Conservation (phyloP, 2,797 vertebrate species). For the Anguilla pacifica region DNA sequence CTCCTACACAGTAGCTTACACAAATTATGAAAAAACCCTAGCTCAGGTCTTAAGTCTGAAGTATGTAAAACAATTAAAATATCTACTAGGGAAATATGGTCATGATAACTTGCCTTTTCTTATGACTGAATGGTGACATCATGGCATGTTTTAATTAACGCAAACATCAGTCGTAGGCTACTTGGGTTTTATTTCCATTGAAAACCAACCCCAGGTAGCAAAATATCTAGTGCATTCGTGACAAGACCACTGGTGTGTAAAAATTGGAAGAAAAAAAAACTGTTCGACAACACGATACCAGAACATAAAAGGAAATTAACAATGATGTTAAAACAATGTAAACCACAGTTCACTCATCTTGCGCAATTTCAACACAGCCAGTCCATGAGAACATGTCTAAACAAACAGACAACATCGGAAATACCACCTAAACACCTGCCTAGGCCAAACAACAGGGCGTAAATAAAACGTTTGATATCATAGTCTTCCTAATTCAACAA, state of each 20-base stretch:
- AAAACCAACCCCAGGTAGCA: not conserved
- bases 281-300: not conserved
- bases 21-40: not conserved
- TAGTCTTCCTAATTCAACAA: not conserved
- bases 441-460: not conserved
- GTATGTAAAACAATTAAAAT: not conserved
- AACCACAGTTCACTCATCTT: too few relatives aligned
- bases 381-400: not conserved
- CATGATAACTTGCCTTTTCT: not conserved
- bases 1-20: not conserved
- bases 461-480: not conserved
- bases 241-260: not conserved
- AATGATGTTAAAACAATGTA: not conserved
- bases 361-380: too few relatives aligned
- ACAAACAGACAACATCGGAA: not conserved
- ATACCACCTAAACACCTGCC: not conserved
- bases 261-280: not conserved
- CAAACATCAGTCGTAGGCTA: not conserved
- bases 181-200: not conserved
- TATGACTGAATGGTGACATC: not conserved
- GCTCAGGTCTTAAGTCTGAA: not conserved
- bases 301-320: not conserved
- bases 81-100: not conserved
- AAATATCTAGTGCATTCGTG: not conserved
- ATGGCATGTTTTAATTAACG: not conserved